Evolutionary conservation across 2,113 vertebrate species (phyloP).

Genomic region (Tinamus guttatus): DNA sequence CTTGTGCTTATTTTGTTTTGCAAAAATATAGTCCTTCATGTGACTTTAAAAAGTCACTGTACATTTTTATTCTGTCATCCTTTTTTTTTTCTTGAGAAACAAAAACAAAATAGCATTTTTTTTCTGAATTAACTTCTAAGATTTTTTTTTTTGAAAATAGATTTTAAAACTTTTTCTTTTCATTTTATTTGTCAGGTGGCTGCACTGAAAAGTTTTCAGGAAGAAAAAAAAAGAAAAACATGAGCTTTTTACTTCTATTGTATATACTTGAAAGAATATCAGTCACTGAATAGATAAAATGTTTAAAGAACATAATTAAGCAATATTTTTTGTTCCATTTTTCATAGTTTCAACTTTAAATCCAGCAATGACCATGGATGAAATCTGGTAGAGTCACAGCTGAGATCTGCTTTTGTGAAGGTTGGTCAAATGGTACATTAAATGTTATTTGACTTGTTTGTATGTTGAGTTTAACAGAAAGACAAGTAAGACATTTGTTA

Average conservation of each 20-base stretch:
- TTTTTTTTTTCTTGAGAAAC: not conserved
- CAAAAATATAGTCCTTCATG: not conserved
- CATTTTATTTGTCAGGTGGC: not conserved
- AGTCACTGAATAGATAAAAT: not conserved
- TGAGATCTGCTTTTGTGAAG: not conserved
- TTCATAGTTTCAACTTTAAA: not conserved
- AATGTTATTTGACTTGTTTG: not conserved
- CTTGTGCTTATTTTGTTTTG: not conserved
- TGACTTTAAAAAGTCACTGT: not conserved
- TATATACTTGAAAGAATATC: not conserved
- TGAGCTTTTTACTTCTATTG: not conserved
- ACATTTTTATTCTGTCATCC: not conserved
- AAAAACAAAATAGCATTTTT: not conserved
- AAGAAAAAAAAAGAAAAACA: not conserved
- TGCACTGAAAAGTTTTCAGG: not conserved
- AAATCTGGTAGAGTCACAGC: not conserved
- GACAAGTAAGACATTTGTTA: not conserved
- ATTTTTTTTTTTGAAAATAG: not conserved
- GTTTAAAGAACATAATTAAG: not conserved
- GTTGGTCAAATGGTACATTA: not conserved
- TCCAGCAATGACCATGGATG: not conserved
- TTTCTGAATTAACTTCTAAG: not conserved
- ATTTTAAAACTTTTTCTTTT: fast-evolving
- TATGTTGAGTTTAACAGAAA: not conserved
- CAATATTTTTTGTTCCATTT: not conserved